These are phyloP conservation scores for Cotesia congregata DNA, from an alignment of 2,888 invertebrate genomes.

Conservation along the genomic window DNA sequence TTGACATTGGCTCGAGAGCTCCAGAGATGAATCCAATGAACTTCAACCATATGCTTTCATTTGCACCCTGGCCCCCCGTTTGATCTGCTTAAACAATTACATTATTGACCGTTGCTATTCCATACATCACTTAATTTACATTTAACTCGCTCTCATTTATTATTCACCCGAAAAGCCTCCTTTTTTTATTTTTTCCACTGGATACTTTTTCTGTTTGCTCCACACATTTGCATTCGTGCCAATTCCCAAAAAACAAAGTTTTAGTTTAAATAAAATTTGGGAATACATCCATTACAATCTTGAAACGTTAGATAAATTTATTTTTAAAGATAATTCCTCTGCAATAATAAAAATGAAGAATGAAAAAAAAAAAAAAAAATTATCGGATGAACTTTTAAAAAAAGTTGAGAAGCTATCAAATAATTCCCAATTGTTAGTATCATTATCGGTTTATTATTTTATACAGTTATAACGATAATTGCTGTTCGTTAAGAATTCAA, in stretches of 20 bases:
- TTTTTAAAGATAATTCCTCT: too few relatives aligned
- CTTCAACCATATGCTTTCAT: constrained; percentile 9
- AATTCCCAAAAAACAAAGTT: too few relatives aligned
- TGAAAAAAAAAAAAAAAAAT: neutral
- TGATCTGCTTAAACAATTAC: constrained; percentile 1
- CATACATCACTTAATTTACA: neutral
- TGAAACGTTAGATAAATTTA: too few relatives aligned
- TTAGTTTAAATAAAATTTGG: too few relatives aligned
- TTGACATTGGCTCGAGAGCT: constrained; percentile 8
- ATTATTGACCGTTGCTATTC: constrained; percentile 1
- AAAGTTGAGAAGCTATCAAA: neutral
- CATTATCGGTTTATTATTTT: neutral
- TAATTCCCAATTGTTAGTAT: neutral
- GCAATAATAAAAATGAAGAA: neutral
- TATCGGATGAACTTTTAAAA: neutral
- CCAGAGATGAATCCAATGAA: constrained; percentile 1
- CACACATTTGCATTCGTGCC: too few relatives aligned
- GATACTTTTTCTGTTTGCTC: neutral
- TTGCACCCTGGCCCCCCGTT: neutral
- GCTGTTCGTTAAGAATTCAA: constrained; percentile 1
- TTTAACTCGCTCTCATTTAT: neutral
- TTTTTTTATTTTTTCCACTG: too few relatives aligned
- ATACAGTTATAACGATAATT: neutral
- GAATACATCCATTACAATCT: too few relatives aligned
- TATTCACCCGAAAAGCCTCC: neutral